These are phyloP conservation scores for Gymnogyps californianus DNA, from an alignment of 2,113 vertebrate genomes.

Conservation along the genomic window DNA sequence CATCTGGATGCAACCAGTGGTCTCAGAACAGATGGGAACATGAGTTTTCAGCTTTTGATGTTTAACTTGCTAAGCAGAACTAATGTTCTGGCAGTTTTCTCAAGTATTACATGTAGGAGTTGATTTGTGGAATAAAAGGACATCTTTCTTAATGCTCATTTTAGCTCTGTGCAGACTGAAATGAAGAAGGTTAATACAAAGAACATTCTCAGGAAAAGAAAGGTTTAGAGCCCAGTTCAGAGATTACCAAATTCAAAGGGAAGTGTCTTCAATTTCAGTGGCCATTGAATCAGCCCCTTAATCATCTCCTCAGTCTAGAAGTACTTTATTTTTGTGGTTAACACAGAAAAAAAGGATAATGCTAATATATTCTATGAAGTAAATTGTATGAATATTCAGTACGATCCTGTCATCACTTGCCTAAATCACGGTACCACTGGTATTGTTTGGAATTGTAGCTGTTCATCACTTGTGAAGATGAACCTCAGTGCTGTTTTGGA, in stretches of 20 bases:
- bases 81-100: background rate
- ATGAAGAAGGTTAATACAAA: background rate
- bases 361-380: background rate
- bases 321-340: conserved; percentile 1
- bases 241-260: background rate
- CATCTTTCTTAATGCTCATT: background rate
- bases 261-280: background rate
- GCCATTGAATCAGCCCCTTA: background rate
- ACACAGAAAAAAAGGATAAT: background rate
- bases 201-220: background rate
- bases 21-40: background rate
- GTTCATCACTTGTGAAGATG: background rate
- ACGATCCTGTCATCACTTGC: background rate
- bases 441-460: background rate
- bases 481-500: background rate
- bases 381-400: conserved; percentile 30
- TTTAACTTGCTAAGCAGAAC: conserved; percentile 3
- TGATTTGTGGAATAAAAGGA: background rate
- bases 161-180: background rate
- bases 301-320: background rate
- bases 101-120: background rate
- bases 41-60: background rate
- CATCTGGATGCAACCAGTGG: background rate
- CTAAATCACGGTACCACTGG: background rate
- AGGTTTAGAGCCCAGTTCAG: background rate